phyloP scores from a whole-genome alignment of 2,888 invertebrate species.

The Lasioglossum figueresi region DNA sequence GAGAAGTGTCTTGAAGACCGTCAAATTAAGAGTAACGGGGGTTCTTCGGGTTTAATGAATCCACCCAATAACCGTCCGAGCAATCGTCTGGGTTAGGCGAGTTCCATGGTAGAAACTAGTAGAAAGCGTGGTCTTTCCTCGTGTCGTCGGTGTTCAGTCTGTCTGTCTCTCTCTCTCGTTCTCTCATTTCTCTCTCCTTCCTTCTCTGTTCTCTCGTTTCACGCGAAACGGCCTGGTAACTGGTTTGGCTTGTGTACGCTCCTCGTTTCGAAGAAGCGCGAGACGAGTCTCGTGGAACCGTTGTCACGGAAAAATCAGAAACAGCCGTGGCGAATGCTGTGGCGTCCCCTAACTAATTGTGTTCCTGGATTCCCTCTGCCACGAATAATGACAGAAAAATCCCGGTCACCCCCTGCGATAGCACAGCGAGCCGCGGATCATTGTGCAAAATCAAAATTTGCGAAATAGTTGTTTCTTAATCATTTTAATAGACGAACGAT shows the following conservation, averaged over 20 bases:
- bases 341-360: not conserved
- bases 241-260: conserved; percentile 66
- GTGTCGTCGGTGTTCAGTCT: conserved; percentile 47
- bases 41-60: conserved; percentile 17
- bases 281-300: conserved; percentile 27
- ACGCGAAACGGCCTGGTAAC: conserved; percentile 62
- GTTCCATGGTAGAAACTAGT: conserved; percentile 21
- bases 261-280: conserved; percentile 54
- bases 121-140: conserved; percentile 37
- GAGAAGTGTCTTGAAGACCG: not conserved
- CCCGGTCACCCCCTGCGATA: not conserved
- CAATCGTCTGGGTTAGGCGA: not conserved
- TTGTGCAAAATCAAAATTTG: too few species aligned
- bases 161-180: not conserved
- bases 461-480: too few species aligned
- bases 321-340: not conserved
- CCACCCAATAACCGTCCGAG: conserved; percentile 10
- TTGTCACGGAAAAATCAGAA: conserved; percentile 11
- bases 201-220: conserved; percentile 32
- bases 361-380: not conserved
- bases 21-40: not conserved
- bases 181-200: conserved; percentile 2
- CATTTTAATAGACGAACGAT: too few species aligned
- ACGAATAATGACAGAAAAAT: not conserved
- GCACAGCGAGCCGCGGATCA: too few species aligned